Evolutionary conservation across 2,797 vertebrate species (phyloP).

Genomic region (Xerus rutilus): DNA sequence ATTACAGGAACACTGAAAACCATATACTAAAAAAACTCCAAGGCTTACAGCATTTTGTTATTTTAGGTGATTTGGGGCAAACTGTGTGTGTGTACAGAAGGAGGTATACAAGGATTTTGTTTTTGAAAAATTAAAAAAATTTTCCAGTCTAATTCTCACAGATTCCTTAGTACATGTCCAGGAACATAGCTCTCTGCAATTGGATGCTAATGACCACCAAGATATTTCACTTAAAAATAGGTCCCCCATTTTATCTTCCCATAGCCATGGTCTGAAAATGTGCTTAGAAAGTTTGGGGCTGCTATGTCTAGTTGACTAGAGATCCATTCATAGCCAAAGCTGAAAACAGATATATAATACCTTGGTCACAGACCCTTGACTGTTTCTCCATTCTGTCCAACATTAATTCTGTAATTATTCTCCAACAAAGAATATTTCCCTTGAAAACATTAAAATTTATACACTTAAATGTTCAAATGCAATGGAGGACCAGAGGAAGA

Average conservation of each 20-base stretch:
- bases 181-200: not conserved
- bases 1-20: constrained; percentile 38
- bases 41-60: not conserved
- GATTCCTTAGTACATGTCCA: not conserved
- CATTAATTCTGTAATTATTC: constrained; percentile 34
- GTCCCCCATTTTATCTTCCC: not conserved
- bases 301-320: not conserved
- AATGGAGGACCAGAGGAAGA: not conserved
- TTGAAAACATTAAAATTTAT: constrained; percentile 20
- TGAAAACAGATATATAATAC: not conserved
- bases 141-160: not conserved
- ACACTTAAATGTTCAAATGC: not conserved
- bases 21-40: not conserved
- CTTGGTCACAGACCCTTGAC: not conserved
- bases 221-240: not conserved
- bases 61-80: not conserved
- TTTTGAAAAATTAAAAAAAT: not conserved
- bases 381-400: not conserved
- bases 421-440: constrained; percentile 22
- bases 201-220: not conserved
- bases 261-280: not conserved
- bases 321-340: not conserved
- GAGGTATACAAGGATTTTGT: not conserved
- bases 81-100: not conserved
- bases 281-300: not conserved